phyloP scores from a whole-genome alignment of 2,113 vertebrate species.

The Labeo rohita region DNA sequence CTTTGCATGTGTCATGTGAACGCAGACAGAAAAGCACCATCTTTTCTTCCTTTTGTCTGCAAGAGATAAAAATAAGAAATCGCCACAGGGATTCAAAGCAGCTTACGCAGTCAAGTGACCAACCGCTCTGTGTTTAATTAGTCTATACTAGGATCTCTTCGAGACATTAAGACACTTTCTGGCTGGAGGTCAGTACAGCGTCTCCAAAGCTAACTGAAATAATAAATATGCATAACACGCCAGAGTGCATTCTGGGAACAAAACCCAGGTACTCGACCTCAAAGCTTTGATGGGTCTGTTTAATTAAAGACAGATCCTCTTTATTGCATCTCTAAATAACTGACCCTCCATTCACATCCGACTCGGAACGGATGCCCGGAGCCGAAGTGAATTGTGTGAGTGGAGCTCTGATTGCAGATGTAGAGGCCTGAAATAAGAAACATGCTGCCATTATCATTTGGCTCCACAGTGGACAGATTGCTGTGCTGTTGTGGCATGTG shows the following conservation, averaged over 20 bases:
- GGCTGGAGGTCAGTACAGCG: slow-evolving; percentile 2
- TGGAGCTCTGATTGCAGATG: not conserved
- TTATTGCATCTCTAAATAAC: slow-evolving; percentile 32
- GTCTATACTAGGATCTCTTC: not conserved
- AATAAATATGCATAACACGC: slow-evolving; percentile 15
- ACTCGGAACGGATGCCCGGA: not conserved
- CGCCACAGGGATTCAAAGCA: not conserved
- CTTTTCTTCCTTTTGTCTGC: slow-evolving; percentile 22
- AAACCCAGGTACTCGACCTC: slow-evolving; percentile 14
- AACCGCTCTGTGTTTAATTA: slow-evolving; percentile 24
- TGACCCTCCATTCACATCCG: slow-evolving; percentile 18
- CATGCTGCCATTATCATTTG: slow-evolving; percentile 57
- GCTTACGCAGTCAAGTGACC: slow-evolving; percentile 10
- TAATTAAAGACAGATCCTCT: slow-evolving; percentile 37
- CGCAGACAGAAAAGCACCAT: not conserved
- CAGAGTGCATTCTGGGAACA: slow-evolving; percentile 24
- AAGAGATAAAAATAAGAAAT: slow-evolving; percentile 23
- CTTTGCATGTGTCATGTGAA: not conserved
- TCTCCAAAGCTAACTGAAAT: not conserved
- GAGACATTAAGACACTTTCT: not conserved
- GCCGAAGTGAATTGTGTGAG: not conserved
- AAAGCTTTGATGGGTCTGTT: slow-evolving; percentile 10
- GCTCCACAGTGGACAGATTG: slow-evolving; percentile 60
- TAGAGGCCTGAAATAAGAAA: slow-evolving; percentile 1
- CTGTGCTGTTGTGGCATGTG: slow-evolving; percentile 67